Evolutionary conservation across 2,888 invertebrate species (phyloP), one percentile per base, ranked within the genome.

Genomic region (Lasioglossum morio): DNA sequence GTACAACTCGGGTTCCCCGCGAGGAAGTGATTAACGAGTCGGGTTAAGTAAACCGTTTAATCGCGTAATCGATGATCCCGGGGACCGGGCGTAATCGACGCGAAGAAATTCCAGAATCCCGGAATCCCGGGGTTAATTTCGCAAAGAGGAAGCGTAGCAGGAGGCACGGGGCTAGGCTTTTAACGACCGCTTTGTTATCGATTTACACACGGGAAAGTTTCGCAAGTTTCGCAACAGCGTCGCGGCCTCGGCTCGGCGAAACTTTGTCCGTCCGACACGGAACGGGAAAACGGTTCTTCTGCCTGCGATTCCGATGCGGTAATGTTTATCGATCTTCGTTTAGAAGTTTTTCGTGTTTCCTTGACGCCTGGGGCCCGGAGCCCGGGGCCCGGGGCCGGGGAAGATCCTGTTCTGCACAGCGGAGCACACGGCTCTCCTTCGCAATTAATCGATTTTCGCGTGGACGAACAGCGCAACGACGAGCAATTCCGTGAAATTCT

Each of bases 141-240:
- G 72, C 23, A 53, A 77, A 34, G 57, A 27, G 37, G 37, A 43
- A 23, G 40, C 23, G 69, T 78, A 85, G 81, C 82, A 82, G 43
- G 48, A 27, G 34, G 37, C 69, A 66, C 34, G 72, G 30, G 12
- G 23, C 27, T 60, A 30, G 69, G 69, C 76, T 86, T 75, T 83
- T 83, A 89, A 75, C 85, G 78, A 84, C 79, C 89, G 79, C 73
- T 84, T 79, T 81, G 82, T 89, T 89, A 89, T 89, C 86, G 76
- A 80, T 79, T 86, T 88, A 82, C 75, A 77, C 82, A 53, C 37
- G 66, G 16, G 46, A 60, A 76, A 87, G 69, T 87, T 69, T 85
- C 76, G 37, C 69, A 76, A 87, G 69, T 87, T 69, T 85, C 76
- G 37, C 69, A 69, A 23, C 34, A 46, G 23, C 72, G 66, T 37